Percentiles rank a stretch among this genome's conserved stretches.
Conservation (phyloP, 2,113 vertebrate genomes). For the Gobio gobio region DNA sequence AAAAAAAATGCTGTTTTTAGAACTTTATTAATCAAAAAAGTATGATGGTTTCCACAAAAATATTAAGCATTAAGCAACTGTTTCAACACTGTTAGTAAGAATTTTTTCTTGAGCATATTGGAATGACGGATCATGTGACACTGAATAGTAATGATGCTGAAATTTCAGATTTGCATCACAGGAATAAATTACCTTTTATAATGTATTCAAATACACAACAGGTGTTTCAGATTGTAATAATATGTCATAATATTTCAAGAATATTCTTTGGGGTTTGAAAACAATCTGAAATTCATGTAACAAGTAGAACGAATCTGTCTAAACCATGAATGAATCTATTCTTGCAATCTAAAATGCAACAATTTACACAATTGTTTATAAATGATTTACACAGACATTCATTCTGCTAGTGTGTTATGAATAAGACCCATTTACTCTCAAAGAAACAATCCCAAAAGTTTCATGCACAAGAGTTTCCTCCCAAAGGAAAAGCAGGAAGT, state of each 20-base stretch:
- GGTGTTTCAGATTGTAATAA: background rate
- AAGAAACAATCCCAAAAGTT: background rate
- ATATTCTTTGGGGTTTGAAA: too few relatives aligned
- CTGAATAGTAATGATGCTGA: background rate
- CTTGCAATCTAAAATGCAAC: background rate
- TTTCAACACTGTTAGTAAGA: background rate
- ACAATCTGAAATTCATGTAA: too few relatives aligned
- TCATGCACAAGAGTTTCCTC: background rate
- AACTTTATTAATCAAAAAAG: too few relatives aligned
- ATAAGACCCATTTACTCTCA: background rate
- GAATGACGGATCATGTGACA: background rate
- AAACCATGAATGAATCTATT: background rate
- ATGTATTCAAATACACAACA: background rate
- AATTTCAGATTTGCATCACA: background rate
- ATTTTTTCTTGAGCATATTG: background rate
- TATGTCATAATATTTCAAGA: background rate
- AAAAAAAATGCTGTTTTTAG: too few relatives aligned
- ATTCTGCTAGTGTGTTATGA: background rate
- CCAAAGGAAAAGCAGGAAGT: background rate
- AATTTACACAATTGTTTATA: background rate
- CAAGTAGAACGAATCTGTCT: background rate
- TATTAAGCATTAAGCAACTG: background rate
- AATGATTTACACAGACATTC: background rate
- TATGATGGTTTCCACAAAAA: too few relatives aligned
- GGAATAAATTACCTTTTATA: too few relatives aligned